These are phyloP conservation scores for Syrrhaptes paradoxus DNA, from an alignment of 2,113 vertebrate genomes.

Conservation along the genomic window DNA sequence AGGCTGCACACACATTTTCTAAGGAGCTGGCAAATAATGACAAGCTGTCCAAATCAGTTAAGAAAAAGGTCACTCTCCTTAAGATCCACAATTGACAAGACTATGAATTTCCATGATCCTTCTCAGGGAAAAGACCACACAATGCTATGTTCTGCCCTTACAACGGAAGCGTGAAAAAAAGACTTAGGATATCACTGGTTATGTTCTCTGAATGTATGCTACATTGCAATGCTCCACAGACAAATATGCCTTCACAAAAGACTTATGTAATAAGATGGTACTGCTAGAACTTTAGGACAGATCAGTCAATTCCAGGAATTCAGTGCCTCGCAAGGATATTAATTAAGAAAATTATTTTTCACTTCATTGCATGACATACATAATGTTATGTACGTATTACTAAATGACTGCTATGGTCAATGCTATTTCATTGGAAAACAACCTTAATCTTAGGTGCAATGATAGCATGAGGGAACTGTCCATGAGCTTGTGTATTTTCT, in stretches of 20 bases:
- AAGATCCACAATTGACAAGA: neutral
- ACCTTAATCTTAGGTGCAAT: neutral
- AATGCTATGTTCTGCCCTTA: neutral
- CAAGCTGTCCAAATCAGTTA: neutral
- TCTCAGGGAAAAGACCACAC: neutral
- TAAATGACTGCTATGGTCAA: neutral
- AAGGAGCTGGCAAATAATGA: neutral
- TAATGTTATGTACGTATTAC: neutral
- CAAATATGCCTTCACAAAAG: neutral
- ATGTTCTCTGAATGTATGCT: neutral
- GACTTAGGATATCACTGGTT: neutral
- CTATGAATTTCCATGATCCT: neutral
- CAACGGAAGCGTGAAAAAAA: neutral
- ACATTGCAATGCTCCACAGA: neutral
- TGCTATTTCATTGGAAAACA: neutral
- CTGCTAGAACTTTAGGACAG: neutral
- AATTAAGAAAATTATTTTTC: neutral
- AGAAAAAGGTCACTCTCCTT: neutral
- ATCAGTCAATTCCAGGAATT: neutral
- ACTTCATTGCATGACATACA: neutral
- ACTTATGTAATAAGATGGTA: fast-evolving
- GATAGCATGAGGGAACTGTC: neutral
- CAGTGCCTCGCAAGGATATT: neutral
- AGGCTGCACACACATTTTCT: neutral
- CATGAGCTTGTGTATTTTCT: neutral